Base-by-base conservation (phyloP, 1,140 invertebrate genomes). In the Delia radicum region DNA sequence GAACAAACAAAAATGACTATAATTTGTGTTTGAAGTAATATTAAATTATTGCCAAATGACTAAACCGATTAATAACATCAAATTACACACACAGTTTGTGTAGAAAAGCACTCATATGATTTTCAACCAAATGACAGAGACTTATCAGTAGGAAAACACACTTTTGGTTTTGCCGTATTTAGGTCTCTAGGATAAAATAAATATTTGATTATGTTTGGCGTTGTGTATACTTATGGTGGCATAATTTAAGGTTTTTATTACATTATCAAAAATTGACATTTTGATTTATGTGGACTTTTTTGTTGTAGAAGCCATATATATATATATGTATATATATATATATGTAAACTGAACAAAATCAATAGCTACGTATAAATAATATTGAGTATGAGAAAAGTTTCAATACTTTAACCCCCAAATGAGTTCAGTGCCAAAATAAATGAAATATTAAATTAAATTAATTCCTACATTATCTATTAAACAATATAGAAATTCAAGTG, bases 281-380 rank as follows among this genome's bases (percentile, higher is more conserved):
- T 55, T 55, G 48, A 55, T 55, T 55, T 55, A 55, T 55, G 48
- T n/a, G n/a, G n/a, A n/a, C n/a, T n/a, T n/a, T n/a, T n/a, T n/a
- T n/a, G n/a, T n/a, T n/a, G n/a, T n/a, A n/a, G n/a, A n/a, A n/a
- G n/a, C n/a, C n/a, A n/a, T n/a, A n/a, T n/a, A n/a, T n/a, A n/a
- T n/a, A n/a, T n/a, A n/a, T n/a, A n/a, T n/a, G n/a, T n/a, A n/a
- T n/a, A n/a, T n/a, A n/a, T n/a, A n/a, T n/a, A n/a, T n/a, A n/a
- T n/a, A n/a, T n/a, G n/a, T n/a, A n/a, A n/a, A n/a, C n/a, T n/a
- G n/a, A n/a, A n/a, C n/a, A n/a, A n/a, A n/a, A n/a, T n/a, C n/a
- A n/a, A n/a, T n/a, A n/a, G n/a, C n/a, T n/a, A n/a, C n/a, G n/a
- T n/a, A n/a, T n/a, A n/a, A n/a, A n/a, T n/a, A n/a, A n/a, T n/a